Base-by-base conservation (phyloP, 1,140 invertebrate species). In the Drosophila kikkawai region DNA sequence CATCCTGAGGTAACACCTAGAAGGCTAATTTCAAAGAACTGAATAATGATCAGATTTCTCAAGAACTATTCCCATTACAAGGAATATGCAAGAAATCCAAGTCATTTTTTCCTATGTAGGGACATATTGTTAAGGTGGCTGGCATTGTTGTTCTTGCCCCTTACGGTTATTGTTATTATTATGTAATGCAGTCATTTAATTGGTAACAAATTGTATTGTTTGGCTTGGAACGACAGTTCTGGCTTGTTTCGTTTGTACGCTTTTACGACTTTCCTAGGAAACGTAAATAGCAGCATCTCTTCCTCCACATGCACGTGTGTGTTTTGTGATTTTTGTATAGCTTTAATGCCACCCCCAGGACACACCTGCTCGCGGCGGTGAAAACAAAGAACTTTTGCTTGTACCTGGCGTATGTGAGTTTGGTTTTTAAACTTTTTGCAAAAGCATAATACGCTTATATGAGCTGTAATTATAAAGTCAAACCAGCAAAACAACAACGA, bases 121-220 rank as follows among this genome's bases (percentile, higher is more conserved):
- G 36, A 48, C 57, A 73, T 36, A 53, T 75, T 51, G 39, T 11
- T 15, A 34, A 58, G 61, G 58, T 57, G 74, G 55, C 65, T 50
- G 36, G 34, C 39, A 59, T 65, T 71, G 53, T 56, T 79, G 45
- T 29, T 82, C 57, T 53, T 75, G 63, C 19, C 53, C 53, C 53
- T 47, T 77, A 56, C 60, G 50, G 45, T 44, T 79, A 48, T 76
- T 86, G 80, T 86, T 86, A 87, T 86, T 86, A 87, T 86, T 86
- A 86, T 87, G 83, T 88, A 88, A 87, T 88, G 84, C 84, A 87
- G 84, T 87, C 83, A 87, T 87, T 87, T 87, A 87, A 87, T 87
- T 87, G 83, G 83, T 87, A 87, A 88, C 83, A 88, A 87, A 87
- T 87, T 87, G 84, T 88, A 88, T 87, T 87, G 83, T 87, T 87